phyloP scores from a whole-genome alignment of 2,888 invertebrate species.

The Strigamia maritima region DNA sequence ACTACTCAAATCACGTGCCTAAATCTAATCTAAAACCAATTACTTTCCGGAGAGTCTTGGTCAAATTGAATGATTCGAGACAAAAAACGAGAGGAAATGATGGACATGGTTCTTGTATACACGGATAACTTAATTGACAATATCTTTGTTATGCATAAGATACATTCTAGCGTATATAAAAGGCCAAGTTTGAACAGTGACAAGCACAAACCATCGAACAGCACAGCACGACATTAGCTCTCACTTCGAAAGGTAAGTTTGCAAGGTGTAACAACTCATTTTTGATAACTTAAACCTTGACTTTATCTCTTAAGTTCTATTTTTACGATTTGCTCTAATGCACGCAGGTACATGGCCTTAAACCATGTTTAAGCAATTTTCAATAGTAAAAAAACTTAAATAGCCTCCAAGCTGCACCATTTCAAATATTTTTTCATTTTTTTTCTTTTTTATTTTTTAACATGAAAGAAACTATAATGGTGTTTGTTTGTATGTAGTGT shows the following conservation, averaged over 20 bases:
- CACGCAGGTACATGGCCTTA: neutral
- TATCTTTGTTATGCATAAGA: conserved; percentile 1
- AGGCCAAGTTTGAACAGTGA: neutral
- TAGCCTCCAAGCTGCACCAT: neutral
- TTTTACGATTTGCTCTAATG: neutral
- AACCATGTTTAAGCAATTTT: neutral
- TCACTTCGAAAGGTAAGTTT: neutral
- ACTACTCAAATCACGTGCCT: conserved; percentile 1
- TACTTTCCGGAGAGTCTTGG: neutral
- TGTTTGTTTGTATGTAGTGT: neutral
- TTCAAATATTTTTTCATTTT: neutral
- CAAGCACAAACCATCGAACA: neutral
- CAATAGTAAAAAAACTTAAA: neutral
- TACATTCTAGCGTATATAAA: neutral
- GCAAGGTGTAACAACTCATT: neutral
- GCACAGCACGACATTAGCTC: neutral
- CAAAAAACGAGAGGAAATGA: neutral
- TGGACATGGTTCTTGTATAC: neutral
- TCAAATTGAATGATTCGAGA: conserved; percentile 3
- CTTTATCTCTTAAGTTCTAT: neutral
- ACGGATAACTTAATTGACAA: neutral
- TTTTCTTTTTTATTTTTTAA: neutral
- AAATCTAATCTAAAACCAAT: conserved; percentile 20
- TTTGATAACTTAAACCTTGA: neutral
- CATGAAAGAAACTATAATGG: neutral